These are phyloP conservation scores for Gyrodactylus salaris DNA, from an alignment of 1,140 invertebrate species.

Conservation along the genomic window DNA sequence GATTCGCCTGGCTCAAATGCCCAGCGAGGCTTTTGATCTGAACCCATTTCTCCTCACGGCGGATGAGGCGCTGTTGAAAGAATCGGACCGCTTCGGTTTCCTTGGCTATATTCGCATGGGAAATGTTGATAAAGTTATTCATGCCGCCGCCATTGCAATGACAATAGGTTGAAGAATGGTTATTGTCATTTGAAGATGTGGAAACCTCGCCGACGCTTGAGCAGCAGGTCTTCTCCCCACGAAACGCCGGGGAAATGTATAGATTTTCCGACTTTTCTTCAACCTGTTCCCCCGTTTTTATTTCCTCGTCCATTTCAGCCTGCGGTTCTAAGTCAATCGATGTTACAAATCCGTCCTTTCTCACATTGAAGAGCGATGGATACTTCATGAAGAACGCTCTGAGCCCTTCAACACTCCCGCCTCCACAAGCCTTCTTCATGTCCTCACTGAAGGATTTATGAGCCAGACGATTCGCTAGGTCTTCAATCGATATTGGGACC, in stretches of 20 bases:
- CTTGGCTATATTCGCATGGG: background rate
- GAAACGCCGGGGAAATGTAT: background rate
- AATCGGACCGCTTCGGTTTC: conserved; percentile 22
- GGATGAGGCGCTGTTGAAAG: conserved; percentile 17
- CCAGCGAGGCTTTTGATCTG: conserved; percentile 19
- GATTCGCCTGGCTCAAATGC: conserved; percentile 19
- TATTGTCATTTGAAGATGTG: background rate
- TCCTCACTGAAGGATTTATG: conserved; percentile 19
- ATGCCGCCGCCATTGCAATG: background rate
- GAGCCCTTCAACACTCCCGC: conserved; percentile 18
- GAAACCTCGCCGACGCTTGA: background rate
- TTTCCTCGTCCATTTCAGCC: background rate
- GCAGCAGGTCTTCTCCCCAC: background rate
- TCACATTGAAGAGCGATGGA: conserved; percentile 20
- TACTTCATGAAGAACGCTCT: conserved; percentile 20
- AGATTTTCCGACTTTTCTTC: background rate
- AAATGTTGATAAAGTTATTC: background rate
- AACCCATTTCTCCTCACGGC: conserved; percentile 19
- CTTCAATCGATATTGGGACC: conserved; percentile 15
- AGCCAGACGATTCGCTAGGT: conserved; percentile 20
- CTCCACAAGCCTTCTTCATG: conserved; percentile 19
- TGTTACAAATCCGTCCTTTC: conserved; percentile 15
- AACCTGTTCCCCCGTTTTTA: background rate
- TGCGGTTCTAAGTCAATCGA: conserved; percentile 9
- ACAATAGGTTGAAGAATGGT: background rate